phyloP scores from a whole-genome alignment of 1,140 invertebrate species.

The Lepidurus couesii region DNA sequence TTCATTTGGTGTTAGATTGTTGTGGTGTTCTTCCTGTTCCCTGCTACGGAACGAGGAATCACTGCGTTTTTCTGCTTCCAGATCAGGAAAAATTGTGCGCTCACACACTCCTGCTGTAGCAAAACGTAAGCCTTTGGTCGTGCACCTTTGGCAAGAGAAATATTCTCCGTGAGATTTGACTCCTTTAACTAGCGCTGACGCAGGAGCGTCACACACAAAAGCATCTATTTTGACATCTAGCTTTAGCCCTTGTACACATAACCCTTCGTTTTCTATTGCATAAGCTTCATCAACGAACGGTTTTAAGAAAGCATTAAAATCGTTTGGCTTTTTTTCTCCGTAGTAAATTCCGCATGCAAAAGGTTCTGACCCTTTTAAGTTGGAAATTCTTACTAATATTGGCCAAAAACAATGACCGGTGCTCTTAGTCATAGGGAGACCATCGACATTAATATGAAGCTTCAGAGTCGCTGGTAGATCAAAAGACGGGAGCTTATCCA shows the following conservation, averaged over 20 bases:
- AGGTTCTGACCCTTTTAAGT: too few species aligned
- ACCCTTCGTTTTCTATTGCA: too few species aligned
- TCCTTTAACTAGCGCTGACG: conserved; percentile 36
- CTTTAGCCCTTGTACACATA: too few species aligned
- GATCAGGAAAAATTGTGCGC: conserved; percentile 31
- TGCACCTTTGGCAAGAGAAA: conserved; percentile 39
- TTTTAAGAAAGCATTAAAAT: too few species aligned
- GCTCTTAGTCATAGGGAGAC: neutral
- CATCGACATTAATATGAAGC: neutral
- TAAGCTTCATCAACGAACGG: too few species aligned
- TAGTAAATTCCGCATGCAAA: too few species aligned
- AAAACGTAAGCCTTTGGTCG: conserved; percentile 37
- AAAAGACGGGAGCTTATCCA: neutral
- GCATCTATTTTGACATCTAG: conserved; percentile 28
- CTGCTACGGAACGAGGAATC: conserved; percentile 30
- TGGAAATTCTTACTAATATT: too few species aligned
- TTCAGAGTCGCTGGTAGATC: neutral
- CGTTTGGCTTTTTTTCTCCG: too few species aligned
- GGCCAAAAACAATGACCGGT: too few species aligned
- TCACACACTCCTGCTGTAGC: conserved; percentile 35
- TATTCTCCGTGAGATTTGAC: conserved; percentile 38
- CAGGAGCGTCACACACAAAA: conserved; percentile 37
- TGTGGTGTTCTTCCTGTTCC: neutral
- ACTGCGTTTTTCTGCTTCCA: conserved; percentile 27
- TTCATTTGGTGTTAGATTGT: neutral